Evolutionary conservation across 1,140 invertebrate genomes (phyloP), one percentile per base, ranked within the genome.

Genomic region (Leptinotarsa defecta): DNA sequence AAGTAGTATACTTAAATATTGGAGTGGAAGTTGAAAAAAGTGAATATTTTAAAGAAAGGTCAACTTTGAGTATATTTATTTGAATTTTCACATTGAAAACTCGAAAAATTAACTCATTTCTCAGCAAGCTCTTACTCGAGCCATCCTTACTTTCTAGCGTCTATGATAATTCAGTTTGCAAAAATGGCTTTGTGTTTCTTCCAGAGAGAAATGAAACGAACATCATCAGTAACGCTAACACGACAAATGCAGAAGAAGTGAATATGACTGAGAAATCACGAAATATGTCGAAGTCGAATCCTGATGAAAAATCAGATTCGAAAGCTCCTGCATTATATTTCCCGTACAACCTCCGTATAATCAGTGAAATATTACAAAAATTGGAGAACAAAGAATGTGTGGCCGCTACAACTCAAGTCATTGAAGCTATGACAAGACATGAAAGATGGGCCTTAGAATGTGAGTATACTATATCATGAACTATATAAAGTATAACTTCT

Each of bases 361-460:
- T 77, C 13, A 63, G 27, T 24, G 71, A 64, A 34, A 48, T 74
- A 27, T 17, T 78, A 17, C 48, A 73, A 34, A 74, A 76, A n/a
- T 19, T 82, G 19, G 57, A 79, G 64, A 74, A 88, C 22, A 77
- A 79, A 15, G 75, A 79, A 2, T 90, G 89, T 79, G 84, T 85
- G 34, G 83, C 87, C 63, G 88, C 90, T 27, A 86, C 86, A 13
- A 86, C 86, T 67, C 79, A 84, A 6, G 86, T 89, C 4, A 77
- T 90, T 57, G 82, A 87, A 20, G 87, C 86, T 3, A 78, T 89
- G 5, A 82, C 85, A 3, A 82, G 86, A 75, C 85, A 88, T 43
- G 87, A 87, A 73, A 85, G 85, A 81, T 90, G 89, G 88, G 88
- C 89, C 1, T 85, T 89, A 68, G 87, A 89, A 78, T 89, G 87